Evolutionary conservation across 2,888 invertebrate species (phyloP).

Genomic region (Scaptomyza caliginosa): DNA sequence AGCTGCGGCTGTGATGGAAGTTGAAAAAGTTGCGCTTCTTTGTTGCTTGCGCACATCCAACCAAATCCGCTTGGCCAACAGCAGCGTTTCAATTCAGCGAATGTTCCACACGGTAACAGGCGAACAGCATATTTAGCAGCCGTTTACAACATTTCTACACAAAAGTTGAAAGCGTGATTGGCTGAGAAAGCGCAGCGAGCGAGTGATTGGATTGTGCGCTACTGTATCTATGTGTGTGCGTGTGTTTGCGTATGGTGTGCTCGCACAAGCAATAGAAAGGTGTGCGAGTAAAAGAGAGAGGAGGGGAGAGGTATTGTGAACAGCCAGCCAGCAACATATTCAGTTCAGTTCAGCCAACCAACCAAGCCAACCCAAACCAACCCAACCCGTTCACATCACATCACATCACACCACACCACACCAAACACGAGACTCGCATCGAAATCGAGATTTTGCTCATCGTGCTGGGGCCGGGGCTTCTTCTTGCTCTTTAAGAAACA

Average conservation of each 20-base stretch:
- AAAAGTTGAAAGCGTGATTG: conserved; percentile 67
- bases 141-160: conserved; percentile 71
- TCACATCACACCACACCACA: conserved; percentile 19
- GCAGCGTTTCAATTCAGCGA: conserved; percentile 82
- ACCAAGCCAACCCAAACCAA: conserved; percentile 12
- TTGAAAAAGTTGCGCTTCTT: conserved; percentile 79
- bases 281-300: background rate
- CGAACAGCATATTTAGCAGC: conserved; percentile 60
- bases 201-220: conserved; percentile 48
- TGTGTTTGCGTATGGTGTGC: conserved; percentile 25
- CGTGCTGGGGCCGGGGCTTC: conserved; percentile 60
- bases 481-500: conserved; percentile 82
- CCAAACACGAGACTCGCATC: background rate
- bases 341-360: background rate
- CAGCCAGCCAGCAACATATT: conserved; percentile 2
- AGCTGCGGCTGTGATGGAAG: conserved; percentile 41
- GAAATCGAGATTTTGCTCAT: conserved; percentile 1
- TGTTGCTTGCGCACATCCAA: conserved; percentile 78
- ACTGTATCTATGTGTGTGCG: conserved; percentile 24
- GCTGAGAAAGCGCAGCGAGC: conserved; percentile 59
- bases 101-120: conserved; percentile 84
- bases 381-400: conserved; percentile 9
- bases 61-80: conserved; percentile 80
- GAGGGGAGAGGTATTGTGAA: background rate
- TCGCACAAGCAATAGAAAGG: background rate